These are phyloP conservation scores for Eupithecia pulchellata DNA, from an alignment of 2,888 invertebrate species.

Conservation along the genomic window DNA sequence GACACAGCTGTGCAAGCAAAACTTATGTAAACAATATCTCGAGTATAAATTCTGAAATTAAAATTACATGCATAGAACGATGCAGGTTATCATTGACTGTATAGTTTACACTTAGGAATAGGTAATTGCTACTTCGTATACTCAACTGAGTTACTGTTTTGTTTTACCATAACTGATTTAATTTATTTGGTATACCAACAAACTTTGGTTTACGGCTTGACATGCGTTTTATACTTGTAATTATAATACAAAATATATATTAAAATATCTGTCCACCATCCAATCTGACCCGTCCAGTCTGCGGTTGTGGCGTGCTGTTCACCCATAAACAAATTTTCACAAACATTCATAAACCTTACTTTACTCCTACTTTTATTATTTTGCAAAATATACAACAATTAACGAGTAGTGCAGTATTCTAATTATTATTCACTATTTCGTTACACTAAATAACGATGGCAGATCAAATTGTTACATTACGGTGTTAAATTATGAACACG, in stretches of 20 bases:
- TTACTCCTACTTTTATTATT: too few species aligned
- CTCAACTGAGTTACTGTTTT: not conserved
- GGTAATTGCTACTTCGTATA: not conserved
- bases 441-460: not conserved
- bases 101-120: not conserved
- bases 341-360: too few species aligned
- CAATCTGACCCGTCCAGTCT: not conserved
- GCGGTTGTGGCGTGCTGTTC: not conserved
- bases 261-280: not conserved
- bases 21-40: not conserved
- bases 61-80: not conserved
- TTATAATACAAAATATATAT: too few species aligned
- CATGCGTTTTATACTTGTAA: not conserved
- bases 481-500: not conserved
- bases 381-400: too few species aligned
- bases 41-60: not conserved
- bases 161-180: not conserved
- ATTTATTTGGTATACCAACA: not conserved
- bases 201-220: not conserved
- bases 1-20: not conserved
- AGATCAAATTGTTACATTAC: too few species aligned
- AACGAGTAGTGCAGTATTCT: too few species aligned
- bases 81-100: not conserved
- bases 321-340: not conserved
- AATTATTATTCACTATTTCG: too few species aligned